Conservation (phyloP, 2,797 vertebrate species). For the Sebastolobus altivelis region DNA sequence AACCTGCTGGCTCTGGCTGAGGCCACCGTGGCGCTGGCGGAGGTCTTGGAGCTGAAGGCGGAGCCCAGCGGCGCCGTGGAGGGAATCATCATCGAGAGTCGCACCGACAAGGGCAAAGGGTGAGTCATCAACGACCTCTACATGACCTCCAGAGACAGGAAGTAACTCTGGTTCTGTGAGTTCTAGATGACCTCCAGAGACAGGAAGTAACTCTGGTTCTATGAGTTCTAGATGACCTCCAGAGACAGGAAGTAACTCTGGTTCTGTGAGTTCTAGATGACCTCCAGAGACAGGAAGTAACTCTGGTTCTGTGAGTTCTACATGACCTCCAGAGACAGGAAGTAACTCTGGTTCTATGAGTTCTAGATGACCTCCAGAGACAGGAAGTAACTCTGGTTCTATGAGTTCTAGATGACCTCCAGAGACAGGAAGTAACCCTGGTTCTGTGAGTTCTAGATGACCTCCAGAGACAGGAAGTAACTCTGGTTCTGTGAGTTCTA, state of each 20-base stretch:
- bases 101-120: conserved; percentile 94
- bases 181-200: too few species aligned
- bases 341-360: too few species aligned
- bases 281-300: too few species aligned
- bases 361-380: too few species aligned
- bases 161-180: neutral
- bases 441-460: neutral
- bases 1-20: conserved; percentile 92
- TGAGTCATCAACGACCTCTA: conserved; percentile 49
- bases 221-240: too few species aligned
- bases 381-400: neutral
- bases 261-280: too few species aligned
- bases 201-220: too few species aligned
- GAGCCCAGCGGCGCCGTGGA: conserved; percentile 88
- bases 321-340: too few species aligned
- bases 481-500: neutral
- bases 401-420: neutral
- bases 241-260: too few species aligned
- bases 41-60: conserved; percentile 94
- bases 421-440: neutral
- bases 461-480: neutral
- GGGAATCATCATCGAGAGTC: conserved; percentile 91
- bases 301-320: too few species aligned
- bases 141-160: neutral
- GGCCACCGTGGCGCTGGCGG: conserved; percentile 91